phyloP scores from a whole-genome alignment of 2,113 vertebrate species.

The Saimiri boliviensis region DNA sequence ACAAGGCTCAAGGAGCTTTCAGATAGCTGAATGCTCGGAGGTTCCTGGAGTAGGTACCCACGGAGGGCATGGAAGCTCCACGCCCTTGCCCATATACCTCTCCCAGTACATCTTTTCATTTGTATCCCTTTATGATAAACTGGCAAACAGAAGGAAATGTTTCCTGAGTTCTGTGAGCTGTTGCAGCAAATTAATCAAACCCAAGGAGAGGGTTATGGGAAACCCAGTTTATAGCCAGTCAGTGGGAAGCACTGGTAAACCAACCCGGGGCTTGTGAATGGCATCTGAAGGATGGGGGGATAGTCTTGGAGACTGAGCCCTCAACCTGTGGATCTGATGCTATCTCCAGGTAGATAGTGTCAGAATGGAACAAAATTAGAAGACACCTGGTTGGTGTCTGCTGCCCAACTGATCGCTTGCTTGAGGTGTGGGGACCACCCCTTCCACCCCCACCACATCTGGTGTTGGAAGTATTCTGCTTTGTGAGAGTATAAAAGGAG shows the following conservation, averaged over 20 bases:
- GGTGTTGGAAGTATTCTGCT: neutral
- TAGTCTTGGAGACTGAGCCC: neutral
- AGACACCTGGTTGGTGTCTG: neutral
- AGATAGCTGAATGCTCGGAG: neutral
- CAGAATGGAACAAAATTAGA: neutral
- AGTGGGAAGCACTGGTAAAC: neutral
- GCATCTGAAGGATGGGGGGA: neutral
- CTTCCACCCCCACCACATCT: neutral
- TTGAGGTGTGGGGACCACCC: neutral
- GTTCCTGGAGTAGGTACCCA: neutral
- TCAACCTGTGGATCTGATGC: neutral
- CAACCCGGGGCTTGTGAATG: neutral
- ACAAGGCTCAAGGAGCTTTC: neutral
- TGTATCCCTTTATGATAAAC: neutral
- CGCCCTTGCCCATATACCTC: neutral
- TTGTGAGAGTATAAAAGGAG: neutral
- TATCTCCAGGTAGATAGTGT: neutral
- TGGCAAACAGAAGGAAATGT: neutral
- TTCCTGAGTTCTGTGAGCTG: neutral
- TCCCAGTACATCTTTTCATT: neutral
- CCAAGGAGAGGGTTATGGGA: neutral
- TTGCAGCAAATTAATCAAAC: neutral
- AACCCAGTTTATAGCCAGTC: neutral
- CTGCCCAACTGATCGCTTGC: neutral
- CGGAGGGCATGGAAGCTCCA: neutral